phyloP scores from a whole-genome alignment of 1,140 invertebrate species.

The Trigoniulus corallinus region DNA sequence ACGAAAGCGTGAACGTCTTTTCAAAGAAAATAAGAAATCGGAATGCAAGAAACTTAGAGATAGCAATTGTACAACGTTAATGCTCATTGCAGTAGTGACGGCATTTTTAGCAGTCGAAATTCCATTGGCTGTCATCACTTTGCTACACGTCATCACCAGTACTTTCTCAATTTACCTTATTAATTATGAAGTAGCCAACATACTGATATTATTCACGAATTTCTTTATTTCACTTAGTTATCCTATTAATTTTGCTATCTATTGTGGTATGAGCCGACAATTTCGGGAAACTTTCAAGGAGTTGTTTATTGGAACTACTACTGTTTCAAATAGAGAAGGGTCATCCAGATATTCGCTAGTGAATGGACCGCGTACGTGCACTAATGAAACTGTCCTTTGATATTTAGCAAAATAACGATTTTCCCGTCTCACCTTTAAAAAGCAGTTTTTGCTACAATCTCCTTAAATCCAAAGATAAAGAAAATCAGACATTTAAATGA shows the following conservation, averaged over 20 bases:
- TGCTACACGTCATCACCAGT: constrained; percentile 60
- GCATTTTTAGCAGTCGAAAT: constrained; percentile 82
- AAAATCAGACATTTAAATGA: no score
- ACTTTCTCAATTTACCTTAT: constrained; percentile 40
- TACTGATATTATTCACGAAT: constrained; percentile 70
- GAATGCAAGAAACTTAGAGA: constrained; percentile 68
- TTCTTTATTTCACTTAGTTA: constrained; percentile 82
- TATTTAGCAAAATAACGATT: no score
- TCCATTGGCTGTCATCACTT: constrained; percentile 70
- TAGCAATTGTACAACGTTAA: constrained; percentile 79
- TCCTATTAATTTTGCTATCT: constrained; percentile 88
- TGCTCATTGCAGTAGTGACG: constrained; percentile 87
- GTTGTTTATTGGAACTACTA: constrained; percentile 45
- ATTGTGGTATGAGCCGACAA: constrained; percentile 85
- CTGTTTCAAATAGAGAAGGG: constrained; percentile 31
- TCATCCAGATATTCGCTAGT: constrained; percentile 57
- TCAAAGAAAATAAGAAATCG: constrained; percentile 65
- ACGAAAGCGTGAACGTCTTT: constrained; percentile 53
- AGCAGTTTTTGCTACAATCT: no score
- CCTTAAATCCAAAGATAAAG: no score
- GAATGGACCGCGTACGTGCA: constrained; percentile 58
- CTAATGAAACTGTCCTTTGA: constrained; percentile 65
- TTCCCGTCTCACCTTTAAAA: no score
- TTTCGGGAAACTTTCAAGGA: constrained; percentile 87
- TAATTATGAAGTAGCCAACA: constrained; percentile 61